These are phyloP conservation scores for Coracias cyanogaster DNA, from an alignment of 2,797 vertebrate species.

Conservation along the genomic window DNA sequence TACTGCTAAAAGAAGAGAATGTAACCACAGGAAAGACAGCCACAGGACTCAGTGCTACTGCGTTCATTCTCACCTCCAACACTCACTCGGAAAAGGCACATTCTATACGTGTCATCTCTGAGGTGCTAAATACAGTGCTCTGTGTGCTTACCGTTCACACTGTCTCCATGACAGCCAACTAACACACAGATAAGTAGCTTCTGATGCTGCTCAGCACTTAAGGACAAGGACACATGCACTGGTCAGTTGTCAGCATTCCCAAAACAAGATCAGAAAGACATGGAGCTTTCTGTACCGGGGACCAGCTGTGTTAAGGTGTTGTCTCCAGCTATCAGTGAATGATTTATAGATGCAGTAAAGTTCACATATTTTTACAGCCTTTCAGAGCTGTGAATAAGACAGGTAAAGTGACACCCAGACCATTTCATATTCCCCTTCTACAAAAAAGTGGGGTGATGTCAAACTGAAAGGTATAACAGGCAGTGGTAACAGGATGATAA, in stretches of 20 bases:
- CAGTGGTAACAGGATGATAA: background rate
- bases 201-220: background rate
- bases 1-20: background rate
- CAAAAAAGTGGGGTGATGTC: background rate
- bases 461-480: background rate
- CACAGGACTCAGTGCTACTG: background rate
- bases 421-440: background rate
- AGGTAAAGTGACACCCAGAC: background rate
- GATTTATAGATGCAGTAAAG: background rate
- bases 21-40: background rate
- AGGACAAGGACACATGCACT: background rate
- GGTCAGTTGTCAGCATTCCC: rapidly evolving
- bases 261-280: background rate
- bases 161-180: background rate
- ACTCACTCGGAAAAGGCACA: background rate
- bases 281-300: background rate
- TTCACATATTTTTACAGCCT: background rate
- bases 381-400: background rate
- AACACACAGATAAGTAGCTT: background rate
- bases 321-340: background rate
- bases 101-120: background rate
- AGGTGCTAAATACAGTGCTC: background rate
- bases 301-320: background rate
- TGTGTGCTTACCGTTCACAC: background rate
- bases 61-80: background rate